phyloP scores from a whole-genome alignment of 1,140 invertebrate species.

The Drosophila biarmipes region DNA sequence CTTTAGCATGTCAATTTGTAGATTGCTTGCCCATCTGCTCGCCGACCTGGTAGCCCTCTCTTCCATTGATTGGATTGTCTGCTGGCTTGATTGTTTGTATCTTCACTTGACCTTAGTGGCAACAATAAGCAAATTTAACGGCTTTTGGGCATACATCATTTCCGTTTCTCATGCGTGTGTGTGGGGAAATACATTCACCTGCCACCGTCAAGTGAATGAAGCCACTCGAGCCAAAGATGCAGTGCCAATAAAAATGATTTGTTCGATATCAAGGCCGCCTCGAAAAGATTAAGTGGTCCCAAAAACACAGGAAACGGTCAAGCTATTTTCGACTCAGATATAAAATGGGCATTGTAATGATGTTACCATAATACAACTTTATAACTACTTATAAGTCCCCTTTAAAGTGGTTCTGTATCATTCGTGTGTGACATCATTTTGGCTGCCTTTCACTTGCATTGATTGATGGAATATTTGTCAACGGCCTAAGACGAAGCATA shows the following conservation, averaged over 20 bases:
- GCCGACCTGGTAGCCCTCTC: conserved; percentile 36
- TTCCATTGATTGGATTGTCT: conserved; percentile 31
- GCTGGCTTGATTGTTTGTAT: conserved; percentile 63
- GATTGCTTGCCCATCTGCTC: conserved; percentile 20
- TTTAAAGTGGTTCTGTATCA: conserved; percentile 45
- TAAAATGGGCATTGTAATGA: conserved; percentile 33
- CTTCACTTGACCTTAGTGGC: conserved; percentile 73
- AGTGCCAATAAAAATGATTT: conserved; percentile 66
- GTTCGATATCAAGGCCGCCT: conserved; percentile 61
- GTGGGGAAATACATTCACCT: conserved; percentile 81
- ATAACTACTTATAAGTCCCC: conserved; percentile 7
- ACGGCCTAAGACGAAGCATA: conserved; percentile 44
- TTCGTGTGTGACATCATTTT: conserved; percentile 67
- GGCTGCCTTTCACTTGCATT: conserved; percentile 73
- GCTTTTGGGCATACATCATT: conserved; percentile 77
- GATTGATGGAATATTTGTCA: conserved; percentile 76
- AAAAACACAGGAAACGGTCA: conserved; percentile 44
- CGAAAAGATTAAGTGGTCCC: conserved; percentile 41
- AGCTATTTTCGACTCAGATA: conserved; percentile 11
- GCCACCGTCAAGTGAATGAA: conserved; percentile 52
- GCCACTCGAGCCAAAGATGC: conserved; percentile 52
- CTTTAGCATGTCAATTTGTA: conserved; percentile 37
- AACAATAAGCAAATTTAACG: conserved; percentile 73
- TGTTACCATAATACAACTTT: conserved; percentile 15
- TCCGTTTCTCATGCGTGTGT: conserved; percentile 62